Percentiles rank a stretch among this genome's conserved stretches.
Conservation (phyloP, 2,888 invertebrate genomes). For the Noctua janthe region DNA sequence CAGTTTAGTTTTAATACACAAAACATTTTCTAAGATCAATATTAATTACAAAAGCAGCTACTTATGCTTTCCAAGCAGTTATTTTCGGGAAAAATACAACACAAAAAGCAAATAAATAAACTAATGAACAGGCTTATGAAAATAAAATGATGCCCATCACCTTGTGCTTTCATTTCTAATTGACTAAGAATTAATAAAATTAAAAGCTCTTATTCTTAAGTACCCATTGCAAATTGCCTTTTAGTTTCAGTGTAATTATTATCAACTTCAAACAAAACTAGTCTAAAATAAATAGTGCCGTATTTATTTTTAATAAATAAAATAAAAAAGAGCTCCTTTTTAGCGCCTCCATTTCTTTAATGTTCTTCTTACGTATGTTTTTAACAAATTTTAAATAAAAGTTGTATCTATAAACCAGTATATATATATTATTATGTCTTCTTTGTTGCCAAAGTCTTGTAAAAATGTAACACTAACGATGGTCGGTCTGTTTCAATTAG, state of each 20-base stretch:
- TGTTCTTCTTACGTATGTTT: constrained; percentile 26
- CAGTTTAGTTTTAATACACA: background rate
- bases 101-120: background rate
- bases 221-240: constrained; percentile 12
- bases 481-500: constrained; percentile 17
- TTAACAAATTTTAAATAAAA: constrained; percentile 27
- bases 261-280: constrained; percentile 17
- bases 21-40: background rate
- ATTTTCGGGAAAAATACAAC: background rate
- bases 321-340: background rate
- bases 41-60: background rate
- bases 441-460: constrained; percentile 18
- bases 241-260: background rate
- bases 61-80: background rate
- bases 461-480: background rate
- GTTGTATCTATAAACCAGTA: background rate
- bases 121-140: background rate
- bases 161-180: background rate
- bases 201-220: background rate
- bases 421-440: background rate
- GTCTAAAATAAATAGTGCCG: no score
- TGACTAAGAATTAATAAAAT: background rate
- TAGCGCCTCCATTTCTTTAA: constrained; percentile 19
- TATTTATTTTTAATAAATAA: constrained; percentile 13
- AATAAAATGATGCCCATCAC: constrained; percentile 2